A percentile compares a stretch with the other conserved stretches of the same genome.
These are phyloP conservation scores for Cebidichthys violaceus DNA, from an alignment of 2,113 vertebrate genomes.

Conservation along the genomic window DNA sequence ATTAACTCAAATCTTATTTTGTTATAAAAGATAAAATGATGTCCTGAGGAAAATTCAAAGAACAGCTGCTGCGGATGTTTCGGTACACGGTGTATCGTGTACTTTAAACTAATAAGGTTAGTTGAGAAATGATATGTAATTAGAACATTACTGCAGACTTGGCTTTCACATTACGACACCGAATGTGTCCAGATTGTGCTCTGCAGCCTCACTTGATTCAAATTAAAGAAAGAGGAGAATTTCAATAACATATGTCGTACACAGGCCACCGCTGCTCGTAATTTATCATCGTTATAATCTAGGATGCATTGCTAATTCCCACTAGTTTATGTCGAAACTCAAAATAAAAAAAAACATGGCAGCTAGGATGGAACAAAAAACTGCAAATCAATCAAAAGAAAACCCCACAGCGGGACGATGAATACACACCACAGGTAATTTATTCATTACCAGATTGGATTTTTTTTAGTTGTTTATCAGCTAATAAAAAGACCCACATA, in stretches of 20 bases:
- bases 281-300: slow-evolving; percentile 3
- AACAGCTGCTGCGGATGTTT: slow-evolving; percentile 21
- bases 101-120: not conserved
- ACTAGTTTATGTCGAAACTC: not conserved
- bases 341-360: not conserved
- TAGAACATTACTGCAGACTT: not conserved
- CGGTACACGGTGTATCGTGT: not conserved
- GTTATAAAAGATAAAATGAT: not conserved
- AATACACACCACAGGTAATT: not conserved
- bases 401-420: not conserved
- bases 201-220: not conserved
- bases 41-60: not conserved
- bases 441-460: not conserved
- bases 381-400: slow-evolving; percentile 12
- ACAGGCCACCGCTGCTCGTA: not conserved
- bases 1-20: too few relatives aligned
- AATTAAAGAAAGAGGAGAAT: not conserved
- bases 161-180: not conserved
- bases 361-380: not conserved
- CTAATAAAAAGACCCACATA: not conserved
- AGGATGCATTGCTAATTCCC: slow-evolving; percentile 5
- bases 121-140: slow-evolving; percentile 4
- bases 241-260: too few relatives aligned
- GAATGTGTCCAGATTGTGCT: not conserved
- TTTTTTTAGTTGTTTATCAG: not conserved